phyloP scores from a whole-genome alignment of 1,140 invertebrate genomes.

The Acarapis woodi region DNA sequence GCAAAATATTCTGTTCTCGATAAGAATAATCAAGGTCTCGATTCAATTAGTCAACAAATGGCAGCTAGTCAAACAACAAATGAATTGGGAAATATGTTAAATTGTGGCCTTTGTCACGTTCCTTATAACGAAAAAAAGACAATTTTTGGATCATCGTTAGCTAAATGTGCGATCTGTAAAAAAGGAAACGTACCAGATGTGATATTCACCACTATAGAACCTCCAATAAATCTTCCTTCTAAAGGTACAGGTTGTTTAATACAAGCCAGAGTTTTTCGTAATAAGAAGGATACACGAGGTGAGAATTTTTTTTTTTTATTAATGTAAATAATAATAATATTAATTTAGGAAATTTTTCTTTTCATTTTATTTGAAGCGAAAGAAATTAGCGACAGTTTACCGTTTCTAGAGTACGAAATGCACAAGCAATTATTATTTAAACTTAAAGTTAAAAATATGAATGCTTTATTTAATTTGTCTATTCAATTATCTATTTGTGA shows the following conservation, averaged over 20 bases:
- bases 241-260: constrained; percentile 35
- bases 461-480: constrained; percentile 55
- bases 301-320: too few relatives aligned
- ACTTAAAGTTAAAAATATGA: constrained; percentile 64
- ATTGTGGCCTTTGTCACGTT: neutral
- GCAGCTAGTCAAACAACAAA: neutral
- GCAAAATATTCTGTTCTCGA: too few relatives aligned
- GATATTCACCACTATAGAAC: constrained; percentile 57
- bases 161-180: constrained; percentile 37
- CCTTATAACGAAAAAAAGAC: constrained; percentile 28
- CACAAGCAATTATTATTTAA: constrained; percentile 71
- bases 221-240: constrained; percentile 36
- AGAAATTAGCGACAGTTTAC: constrained; percentile 52
- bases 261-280: constrained; percentile 34
- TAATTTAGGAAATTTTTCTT: too few relatives aligned
- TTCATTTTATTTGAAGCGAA: too few relatives aligned
- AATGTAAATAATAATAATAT: too few relatives aligned
- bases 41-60: neutral
- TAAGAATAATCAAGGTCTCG: neutral
- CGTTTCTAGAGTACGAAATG: constrained; percentile 82
- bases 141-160: constrained; percentile 33
- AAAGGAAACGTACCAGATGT: constrained; percentile 61
- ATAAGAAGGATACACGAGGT: constrained; percentile 41
- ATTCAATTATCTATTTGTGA: constrained; percentile 63
- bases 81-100: neutral